Conservation (phyloP, 2,113 vertebrate genomes). For the Oryzias celebensis region DNA sequence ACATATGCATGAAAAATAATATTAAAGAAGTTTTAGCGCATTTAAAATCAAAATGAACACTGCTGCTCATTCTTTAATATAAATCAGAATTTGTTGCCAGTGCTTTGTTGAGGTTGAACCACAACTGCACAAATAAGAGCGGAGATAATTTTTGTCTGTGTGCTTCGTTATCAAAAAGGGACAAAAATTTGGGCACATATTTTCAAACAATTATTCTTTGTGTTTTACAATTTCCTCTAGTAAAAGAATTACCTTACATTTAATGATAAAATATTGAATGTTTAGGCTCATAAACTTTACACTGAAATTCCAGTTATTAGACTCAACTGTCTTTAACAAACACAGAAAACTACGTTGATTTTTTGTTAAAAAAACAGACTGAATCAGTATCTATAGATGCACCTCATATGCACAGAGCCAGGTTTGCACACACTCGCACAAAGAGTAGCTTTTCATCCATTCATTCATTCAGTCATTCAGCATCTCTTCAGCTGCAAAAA, state of each 20-base stretch:
- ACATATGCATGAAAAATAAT: not conserved
- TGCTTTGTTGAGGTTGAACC: not conserved
- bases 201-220: not conserved
- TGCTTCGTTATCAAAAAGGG: not conserved
- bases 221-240: not conserved
- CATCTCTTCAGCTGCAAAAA: slow-evolving; percentile 46
- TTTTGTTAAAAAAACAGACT: too few species aligned
- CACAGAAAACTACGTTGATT: too few species aligned
- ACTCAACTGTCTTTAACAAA: too few species aligned
- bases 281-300: too few species aligned
- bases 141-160: slow-evolving; percentile 9
- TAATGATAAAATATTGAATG: not conserved
- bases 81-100: not conserved
- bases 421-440: slow-evolving; percentile 45
- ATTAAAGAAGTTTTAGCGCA: not conserved
- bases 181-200: slow-evolving; percentile 5
- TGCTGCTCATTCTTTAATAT: not conserved
- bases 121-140: not conserved
- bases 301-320: too few species aligned
- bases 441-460: slow-evolving; percentile 63
- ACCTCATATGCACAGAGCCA: slow-evolving; percentile 3
- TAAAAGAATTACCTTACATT: not conserved
- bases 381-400: not conserved
- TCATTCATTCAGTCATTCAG: slow-evolving; percentile 65
- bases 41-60: not conserved